Evolutionary conservation across 1,140 invertebrate genomes (phyloP).

Genomic region (Colletes gigas): DNA sequence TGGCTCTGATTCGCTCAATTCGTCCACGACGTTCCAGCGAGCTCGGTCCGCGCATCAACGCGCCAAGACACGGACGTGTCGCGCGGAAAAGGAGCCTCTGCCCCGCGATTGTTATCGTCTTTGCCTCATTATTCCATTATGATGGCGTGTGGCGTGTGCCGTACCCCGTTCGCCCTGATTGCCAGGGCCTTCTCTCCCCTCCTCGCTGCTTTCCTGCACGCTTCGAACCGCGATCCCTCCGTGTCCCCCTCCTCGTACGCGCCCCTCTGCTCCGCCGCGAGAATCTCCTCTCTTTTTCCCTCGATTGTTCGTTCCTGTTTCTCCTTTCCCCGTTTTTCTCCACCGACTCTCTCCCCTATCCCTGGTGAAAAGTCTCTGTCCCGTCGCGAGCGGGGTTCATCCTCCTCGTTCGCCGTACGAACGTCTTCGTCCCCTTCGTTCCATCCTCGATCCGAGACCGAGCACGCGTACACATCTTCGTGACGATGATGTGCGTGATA

Average conservation of each 20-base stretch:
- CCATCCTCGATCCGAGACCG: slow-evolving; percentile 10
- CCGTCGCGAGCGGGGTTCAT: slow-evolving; percentile 6
- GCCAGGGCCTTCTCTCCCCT: slow-evolving; percentile 54
- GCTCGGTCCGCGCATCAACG: slow-evolving; percentile 57
- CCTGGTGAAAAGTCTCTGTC: slow-evolving; percentile 39
- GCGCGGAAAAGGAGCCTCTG: slow-evolving; percentile 72
- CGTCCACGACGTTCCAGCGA: slow-evolving; percentile 70
- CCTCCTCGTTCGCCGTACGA: slow-evolving; percentile 10
- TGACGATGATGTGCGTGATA: slow-evolving; percentile 74
- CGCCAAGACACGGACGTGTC: slow-evolving; percentile 66
- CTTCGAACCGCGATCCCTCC: slow-evolving; percentile 10
- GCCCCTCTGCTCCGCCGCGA: background rate
- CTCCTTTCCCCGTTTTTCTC: background rate
- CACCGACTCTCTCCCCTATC: slow-evolving; percentile 5
- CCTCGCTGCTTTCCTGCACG: slow-evolving; percentile 20
- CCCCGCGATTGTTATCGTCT: slow-evolving; percentile 77
- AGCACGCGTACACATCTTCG: slow-evolving; percentile 68
- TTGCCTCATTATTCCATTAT: slow-evolving; percentile 80
- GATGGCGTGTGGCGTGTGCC: slow-evolving; percentile 80
- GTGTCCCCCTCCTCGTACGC: background rate
- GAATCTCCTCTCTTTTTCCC: background rate
- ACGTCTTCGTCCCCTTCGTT: slow-evolving; percentile 33
- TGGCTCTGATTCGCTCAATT: slow-evolving; percentile 81
- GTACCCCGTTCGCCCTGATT: slow-evolving; percentile 70
- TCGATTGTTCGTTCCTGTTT: slow-evolving; percentile 15